Percentiles rank a stretch among this genome's conserved stretches.
Conservation (phyloP, 2,888 invertebrate species). For the Prenolepis imparis region DNA sequence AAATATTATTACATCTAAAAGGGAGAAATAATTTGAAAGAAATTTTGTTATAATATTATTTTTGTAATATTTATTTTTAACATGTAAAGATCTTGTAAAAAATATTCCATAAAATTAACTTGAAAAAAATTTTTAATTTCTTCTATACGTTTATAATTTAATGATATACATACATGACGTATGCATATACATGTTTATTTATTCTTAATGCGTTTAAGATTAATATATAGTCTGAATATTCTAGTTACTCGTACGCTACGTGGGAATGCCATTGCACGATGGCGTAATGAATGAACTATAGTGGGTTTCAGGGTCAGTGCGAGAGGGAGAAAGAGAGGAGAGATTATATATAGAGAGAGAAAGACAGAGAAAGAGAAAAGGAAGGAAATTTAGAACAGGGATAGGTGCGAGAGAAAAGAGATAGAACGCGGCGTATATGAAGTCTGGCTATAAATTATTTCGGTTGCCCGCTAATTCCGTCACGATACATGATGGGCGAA, state of each 20-base stretch:
- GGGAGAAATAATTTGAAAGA: not conserved
- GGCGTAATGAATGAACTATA: conserved; percentile 47
- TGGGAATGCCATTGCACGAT: conserved; percentile 7
- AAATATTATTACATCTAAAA: not conserved
- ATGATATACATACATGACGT: not conserved
- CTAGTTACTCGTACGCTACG: conserved; percentile 27
- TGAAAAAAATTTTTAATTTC: not conserved
- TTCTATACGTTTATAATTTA: not conserved
- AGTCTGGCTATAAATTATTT: conserved; percentile 43
- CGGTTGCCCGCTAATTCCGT: conserved; percentile 39
- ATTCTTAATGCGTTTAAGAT: conserved; percentile 7
- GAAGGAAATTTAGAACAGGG: not conserved
- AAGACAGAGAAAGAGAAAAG: not conserved
- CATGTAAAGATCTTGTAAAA: not conserved
- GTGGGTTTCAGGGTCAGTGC: conserved; percentile 36
- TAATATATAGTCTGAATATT: conserved; percentile 22
- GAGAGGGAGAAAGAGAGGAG: not conserved
- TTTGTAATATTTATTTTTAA: not conserved
- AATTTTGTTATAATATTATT: not conserved
- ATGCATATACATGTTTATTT: not conserved
- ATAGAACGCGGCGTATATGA: conserved; percentile 7
- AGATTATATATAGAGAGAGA: not conserved
- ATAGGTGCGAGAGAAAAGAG: not conserved
- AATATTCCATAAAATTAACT: not conserved
- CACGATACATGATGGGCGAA: conserved; percentile 32